These are phyloP conservation scores for Coccyzus lansbergi DNA, from an alignment of 2,797 vertebrate species.

Conservation along the genomic window DNA sequence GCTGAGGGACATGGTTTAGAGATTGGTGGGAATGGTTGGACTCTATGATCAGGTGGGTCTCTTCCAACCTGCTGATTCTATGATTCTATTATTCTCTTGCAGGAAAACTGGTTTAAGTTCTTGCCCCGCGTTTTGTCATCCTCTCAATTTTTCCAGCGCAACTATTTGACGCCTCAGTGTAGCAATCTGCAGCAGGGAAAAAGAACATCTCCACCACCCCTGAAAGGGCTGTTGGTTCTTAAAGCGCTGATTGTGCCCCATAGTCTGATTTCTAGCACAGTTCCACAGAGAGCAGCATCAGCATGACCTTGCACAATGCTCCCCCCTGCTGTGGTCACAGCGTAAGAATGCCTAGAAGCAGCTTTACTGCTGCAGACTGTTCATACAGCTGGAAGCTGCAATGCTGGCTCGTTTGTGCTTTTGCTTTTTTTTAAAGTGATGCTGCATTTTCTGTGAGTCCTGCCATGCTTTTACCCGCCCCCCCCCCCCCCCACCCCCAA, in stretches of 20 bases:
- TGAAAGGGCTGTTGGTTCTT: not conserved
- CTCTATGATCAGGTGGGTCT: too few relatives aligned
- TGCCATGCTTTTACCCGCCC: not conserved
- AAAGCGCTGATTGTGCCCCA: not conserved
- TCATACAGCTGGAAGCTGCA: not conserved
- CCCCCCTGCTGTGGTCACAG: not conserved
- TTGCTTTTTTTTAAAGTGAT: not conserved
- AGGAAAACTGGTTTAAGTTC: not conserved
- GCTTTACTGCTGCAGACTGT: not conserved
- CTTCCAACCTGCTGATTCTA: too few relatives aligned
- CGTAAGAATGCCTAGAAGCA: accelerated
- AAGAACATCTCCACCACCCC: not conserved
- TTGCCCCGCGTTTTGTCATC: not conserved
- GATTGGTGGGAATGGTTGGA: too few relatives aligned
- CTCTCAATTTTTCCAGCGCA: not conserved
- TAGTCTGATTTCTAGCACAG: not conserved
- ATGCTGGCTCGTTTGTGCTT: not conserved
- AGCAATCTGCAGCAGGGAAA: not conserved
- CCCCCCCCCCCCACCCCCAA: not conserved
- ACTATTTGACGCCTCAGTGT: not conserved
- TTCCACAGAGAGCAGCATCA: not conserved
- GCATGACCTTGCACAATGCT: not conserved
- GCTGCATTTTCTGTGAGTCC: not conserved
- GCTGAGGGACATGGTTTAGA: too few relatives aligned
- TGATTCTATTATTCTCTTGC: too few relatives aligned